Base-by-base conservation (phyloP, 2,888 invertebrate species). In the Rhingia rostrata region DNA sequence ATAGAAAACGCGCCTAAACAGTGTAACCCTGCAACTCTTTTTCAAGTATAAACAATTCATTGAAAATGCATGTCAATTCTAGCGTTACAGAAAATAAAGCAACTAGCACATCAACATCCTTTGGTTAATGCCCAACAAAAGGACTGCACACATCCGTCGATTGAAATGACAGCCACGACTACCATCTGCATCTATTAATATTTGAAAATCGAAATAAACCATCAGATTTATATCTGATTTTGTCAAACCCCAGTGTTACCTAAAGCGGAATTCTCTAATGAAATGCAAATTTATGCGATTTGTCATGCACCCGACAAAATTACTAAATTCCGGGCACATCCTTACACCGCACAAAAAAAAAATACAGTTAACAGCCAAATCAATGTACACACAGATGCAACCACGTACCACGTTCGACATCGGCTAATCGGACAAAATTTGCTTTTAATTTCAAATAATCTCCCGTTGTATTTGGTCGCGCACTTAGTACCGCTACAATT, bases 371-470 rank as follows among this genome's bases (percentile, higher is more conserved):
- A 22, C 22, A 22, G 22, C 22, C 39, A 33, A 61, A 43, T 43
- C 10, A n/a, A 45, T 33, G 12, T 37, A 12, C 22, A 47, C n/a
- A 4, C 9, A 7, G 3, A 22, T 4, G 14, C 0, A 4, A 4
- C 10, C 39, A 7, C 30, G 4, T 35, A 51, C 12, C 43, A 10
- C 32, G 33, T 6, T 30, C 33, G 32, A 14, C 32, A 56, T 10
- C 10, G 10, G 22, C 58, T 67, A 75, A 67, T 75, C 41, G 60
- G 22, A 53, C 67, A 45, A 47, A 77, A 69, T 56, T 49, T 69
- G 47, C 56, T 61, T 61, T 69, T 77, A 77, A 77, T 77, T 77
- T 77, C 39, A 37, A 69, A 63, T 69, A 77, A 69, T 61, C 69
- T 49, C 32, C 61, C 53, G n/a, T 14, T 60, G 43, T 53, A 9